Percentiles rank a stretch among this genome's conserved stretches.
Evolutionary conservation across 2,113 vertebrate species (phyloP).

Genomic region (Platichthys flesus): DNA sequence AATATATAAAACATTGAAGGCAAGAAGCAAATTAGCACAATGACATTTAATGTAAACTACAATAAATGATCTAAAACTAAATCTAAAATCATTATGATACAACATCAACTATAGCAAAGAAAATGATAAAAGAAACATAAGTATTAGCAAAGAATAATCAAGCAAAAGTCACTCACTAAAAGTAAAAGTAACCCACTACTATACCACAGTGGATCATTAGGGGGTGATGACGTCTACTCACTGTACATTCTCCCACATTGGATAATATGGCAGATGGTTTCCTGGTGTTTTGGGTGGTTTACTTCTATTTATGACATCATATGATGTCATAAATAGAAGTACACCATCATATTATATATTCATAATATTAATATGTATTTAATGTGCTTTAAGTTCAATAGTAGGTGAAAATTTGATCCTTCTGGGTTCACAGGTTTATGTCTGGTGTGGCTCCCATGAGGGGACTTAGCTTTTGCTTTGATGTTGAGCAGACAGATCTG

Average conservation of each 20-base stretch:
- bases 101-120: too few relatives aligned
- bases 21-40: too few relatives aligned
- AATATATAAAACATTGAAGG: too few relatives aligned
- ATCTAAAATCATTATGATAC: too few relatives aligned
- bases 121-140: too few relatives aligned
- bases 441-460: constrained; percentile 58
- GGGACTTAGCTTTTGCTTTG: constrained; percentile 61
- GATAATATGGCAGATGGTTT: not conserved
- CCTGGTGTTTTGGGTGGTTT: constrained; percentile 8
- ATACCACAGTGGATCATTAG: too few relatives aligned
- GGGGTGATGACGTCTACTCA: not conserved
- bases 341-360: constrained; percentile 11
- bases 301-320: constrained; percentile 39
- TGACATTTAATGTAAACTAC: too few relatives aligned
- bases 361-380: constrained; percentile 47
- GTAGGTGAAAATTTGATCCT: constrained; percentile 59
- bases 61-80: too few relatives aligned
- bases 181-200: too few relatives aligned
- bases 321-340: too few relatives aligned
- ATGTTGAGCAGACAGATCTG: constrained; percentile 55
- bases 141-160: too few relatives aligned
- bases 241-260: not conserved
- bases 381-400: constrained; percentile 35
- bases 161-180: too few relatives aligned
- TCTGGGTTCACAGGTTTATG: constrained; percentile 62